Base-by-base conservation (phyloP, 2,113 vertebrate genomes). In the Paralichthys olivaceus region DNA sequence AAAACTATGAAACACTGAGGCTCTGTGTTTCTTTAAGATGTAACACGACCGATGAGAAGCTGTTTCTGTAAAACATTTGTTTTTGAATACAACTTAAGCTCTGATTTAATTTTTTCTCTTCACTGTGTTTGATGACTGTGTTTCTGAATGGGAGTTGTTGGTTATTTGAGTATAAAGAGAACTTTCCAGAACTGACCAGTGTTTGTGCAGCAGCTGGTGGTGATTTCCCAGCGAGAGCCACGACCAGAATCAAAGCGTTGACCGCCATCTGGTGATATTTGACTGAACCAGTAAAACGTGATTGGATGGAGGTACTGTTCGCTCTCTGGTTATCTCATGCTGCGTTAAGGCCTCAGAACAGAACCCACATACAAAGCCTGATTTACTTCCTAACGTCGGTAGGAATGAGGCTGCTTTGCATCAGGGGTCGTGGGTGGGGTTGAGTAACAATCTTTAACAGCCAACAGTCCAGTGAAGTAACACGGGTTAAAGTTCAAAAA, bases 301-400 rank as follows among this genome's bases (percentile, higher is more conserved):
- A 84, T 86, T 79, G 72, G 77, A 47, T 19, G n/a, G 84, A 87
- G 70, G 88, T 76, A 81, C 85, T 47, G 81, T 72, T 70, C 13
- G 9, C 72, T 84, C 83, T 80, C 74, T 57, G 76, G 63, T 80
- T 72, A 72, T 70, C 80, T 79, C 84, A 78, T 37, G 80, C 83
- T 86, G 84, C 45, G 72, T 71, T 77, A 87, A 89, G 89, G 90
- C 84, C 87, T 88, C 84, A 51, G 68, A 81, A 68, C 57, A 83
- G 69, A 87, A 77, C 74, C 84, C 78, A 69, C 34, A 28, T 55
- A 68, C 81, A 85, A 90, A 87, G 84, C 79, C 64, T 81, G 83
- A 85, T 89, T 91, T 81, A 76, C 67, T 79, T 78, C 89, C 86
- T 67, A 80, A 68, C n/a, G 0, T 79, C 54, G 58, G 80, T 79